Evolutionary conservation across 2,113 vertebrate species (phyloP), one percentile per base, ranked within the genome.

Genomic region (Trematomus loennbergii): DNA sequence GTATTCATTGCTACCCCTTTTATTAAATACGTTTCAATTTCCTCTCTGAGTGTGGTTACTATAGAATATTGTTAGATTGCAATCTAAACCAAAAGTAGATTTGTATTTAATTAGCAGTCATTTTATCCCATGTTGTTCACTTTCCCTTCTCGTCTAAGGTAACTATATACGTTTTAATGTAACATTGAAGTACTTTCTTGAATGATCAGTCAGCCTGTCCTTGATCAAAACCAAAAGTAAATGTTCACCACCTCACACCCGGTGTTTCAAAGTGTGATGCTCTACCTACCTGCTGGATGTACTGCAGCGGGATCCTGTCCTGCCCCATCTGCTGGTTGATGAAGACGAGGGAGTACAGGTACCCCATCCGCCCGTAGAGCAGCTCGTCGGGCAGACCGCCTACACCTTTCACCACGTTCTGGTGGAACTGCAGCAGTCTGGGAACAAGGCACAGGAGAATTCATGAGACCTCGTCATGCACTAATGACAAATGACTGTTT

Each of bases 281-380:
- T 40, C 36, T 5, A 33, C 70, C 20, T 92, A 98, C 98, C 97
- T 98, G 96, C 64, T 99, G 97, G 85, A 99, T 96, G 84, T 96
- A 96, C 83, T 94, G 95, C 16, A 91, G 93, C 12, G 98, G 96
- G 87, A 99, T 96, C 93, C 95, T 96, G 71, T 98, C 97, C n/a
- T 93, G 91, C 48, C 96, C 95, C 0, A 97, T 96, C 88, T 98
- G 95, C 92, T 96, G 97, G 93, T 98, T 99, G 91, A 99, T 92
- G 87, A 97, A 99, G 29, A 97, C 16, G 75, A 99, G 95, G 18
- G 97, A 92, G 79, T 94, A 97, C 16, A 99, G 94, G 74, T 97
- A 99, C 20, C 98, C 98, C 92, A 97, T 90, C 8, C 97, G 94
- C 40, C 98, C 98, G 0, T 99, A 99, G 0, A 99, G 96, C 82